Percentiles rank a stretch among this genome's conserved stretches.
Conservation (phyloP, 2,797 vertebrate species). For the Diceros bicornis region DNA sequence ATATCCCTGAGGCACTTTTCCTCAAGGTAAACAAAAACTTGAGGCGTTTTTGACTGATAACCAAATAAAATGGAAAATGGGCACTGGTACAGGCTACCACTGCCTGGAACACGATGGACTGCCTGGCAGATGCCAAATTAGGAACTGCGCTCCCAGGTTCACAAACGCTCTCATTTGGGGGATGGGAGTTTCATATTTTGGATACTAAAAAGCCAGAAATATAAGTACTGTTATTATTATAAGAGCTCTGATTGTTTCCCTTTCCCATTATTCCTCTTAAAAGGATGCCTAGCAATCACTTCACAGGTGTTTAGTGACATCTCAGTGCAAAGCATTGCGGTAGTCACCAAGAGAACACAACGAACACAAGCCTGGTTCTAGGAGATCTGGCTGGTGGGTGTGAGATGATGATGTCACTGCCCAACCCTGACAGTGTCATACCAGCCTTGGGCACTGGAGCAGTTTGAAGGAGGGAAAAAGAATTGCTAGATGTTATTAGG, state of each 20-base stretch:
- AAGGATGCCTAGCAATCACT: background rate
- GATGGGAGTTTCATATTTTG: background rate
- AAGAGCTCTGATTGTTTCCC: background rate
- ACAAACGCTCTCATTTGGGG: background rate
- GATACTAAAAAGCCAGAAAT: background rate
- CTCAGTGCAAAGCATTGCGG: background rate
- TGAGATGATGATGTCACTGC: background rate
- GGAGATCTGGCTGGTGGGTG: background rate
- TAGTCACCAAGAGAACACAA: background rate
- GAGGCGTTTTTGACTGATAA: slow-evolving; percentile 84
- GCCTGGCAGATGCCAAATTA: slow-evolving; percentile 76
- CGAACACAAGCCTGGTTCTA: background rate
- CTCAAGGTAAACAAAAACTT: slow-evolving; percentile 81
- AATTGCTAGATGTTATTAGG: background rate
- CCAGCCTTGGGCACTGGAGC: background rate
- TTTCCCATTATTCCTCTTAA: background rate
- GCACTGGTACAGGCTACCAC: slow-evolving; percentile 74
- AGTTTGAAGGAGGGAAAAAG: background rate
- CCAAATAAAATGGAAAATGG: slow-evolving; percentile 86
- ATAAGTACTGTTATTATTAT: background rate
- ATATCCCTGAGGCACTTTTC: slow-evolving; percentile 76
- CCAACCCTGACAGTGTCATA: background rate
- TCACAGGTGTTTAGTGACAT: background rate
- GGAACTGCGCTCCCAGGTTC: slow-evolving; percentile 76
- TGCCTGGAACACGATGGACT: slow-evolving; percentile 72